Evolutionary conservation across 2,888 invertebrate species (phyloP).

Genomic region (Xylophagus ater): DNA sequence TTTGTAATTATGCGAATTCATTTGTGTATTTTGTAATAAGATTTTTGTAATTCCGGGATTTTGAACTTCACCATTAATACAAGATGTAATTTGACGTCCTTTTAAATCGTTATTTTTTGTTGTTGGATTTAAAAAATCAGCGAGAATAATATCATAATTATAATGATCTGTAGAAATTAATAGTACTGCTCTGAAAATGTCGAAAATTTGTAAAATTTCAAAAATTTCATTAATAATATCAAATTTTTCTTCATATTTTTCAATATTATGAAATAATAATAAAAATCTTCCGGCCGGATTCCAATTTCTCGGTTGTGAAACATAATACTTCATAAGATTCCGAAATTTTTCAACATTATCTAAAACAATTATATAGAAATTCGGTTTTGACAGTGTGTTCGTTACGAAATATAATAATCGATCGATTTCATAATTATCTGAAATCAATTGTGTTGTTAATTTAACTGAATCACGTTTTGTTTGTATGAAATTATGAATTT

Average conservation of each 20-base stretch:
- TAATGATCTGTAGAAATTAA: constrained; percentile 26
- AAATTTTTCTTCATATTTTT: constrained; percentile 15
- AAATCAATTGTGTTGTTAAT: constrained; percentile 26
- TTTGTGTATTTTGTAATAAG: no score
- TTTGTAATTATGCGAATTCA: constrained; percentile 40
- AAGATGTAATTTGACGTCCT: constrained; percentile 17
- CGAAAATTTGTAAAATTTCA: constrained; percentile 24
- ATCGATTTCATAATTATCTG: constrained; percentile 20
- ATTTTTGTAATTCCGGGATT: constrained; percentile 10
- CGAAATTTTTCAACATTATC: constrained; percentile 25
- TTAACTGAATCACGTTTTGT: no score
- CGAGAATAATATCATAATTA: constrained; percentile 28
- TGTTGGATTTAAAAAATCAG: constrained; percentile 30
- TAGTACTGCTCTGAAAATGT: constrained; percentile 31
- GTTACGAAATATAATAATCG: not conserved
- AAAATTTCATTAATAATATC: constrained; percentile 27
- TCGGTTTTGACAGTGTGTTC: constrained; percentile 10
- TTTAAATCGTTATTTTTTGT: constrained; percentile 24
- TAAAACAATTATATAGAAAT: constrained; percentile 32
- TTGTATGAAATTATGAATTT: no score
- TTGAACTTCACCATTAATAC: constrained; percentile 21
- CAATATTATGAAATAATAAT: constrained; percentile 30
- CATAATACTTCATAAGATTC: constrained; percentile 21
- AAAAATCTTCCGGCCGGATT: constrained; percentile 36
- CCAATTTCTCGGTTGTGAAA: constrained; percentile 30